These are phyloP conservation scores for Ibycter americanus DNA, from an alignment of 2,797 vertebrate species.

Conservation along the genomic window DNA sequence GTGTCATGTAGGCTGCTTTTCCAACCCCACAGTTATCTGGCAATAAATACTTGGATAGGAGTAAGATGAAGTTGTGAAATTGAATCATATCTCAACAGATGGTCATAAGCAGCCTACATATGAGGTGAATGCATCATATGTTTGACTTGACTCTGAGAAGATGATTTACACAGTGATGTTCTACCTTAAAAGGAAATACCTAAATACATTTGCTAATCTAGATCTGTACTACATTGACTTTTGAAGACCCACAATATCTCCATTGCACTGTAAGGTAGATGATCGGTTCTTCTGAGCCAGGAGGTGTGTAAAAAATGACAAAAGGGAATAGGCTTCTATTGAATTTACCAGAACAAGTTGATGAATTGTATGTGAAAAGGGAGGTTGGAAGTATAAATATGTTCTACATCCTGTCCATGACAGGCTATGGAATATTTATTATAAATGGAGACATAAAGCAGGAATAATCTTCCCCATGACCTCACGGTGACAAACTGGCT, in stretches of 20 bases:
- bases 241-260: background rate
- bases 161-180: background rate
- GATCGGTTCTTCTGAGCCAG: constrained; percentile 2
- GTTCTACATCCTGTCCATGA: constrained; percentile 49
- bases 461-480: constrained; percentile 63
- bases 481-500: constrained; percentile 62
- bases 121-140: background rate
- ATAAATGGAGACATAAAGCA: constrained; percentile 60
- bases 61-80: constrained; percentile 20
- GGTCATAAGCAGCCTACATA: background rate
- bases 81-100: constrained; percentile 4
- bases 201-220: constrained; percentile 26
- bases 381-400: constrained; percentile 41
- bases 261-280: background rate
- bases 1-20: background rate
- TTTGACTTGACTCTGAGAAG: background rate
- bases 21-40: background rate
- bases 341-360: constrained; percentile 34
- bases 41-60: background rate
- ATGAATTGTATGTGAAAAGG: constrained; percentile 52
- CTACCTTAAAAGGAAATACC: constrained; percentile 14
- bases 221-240: background rate
- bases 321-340: constrained; percentile 9
- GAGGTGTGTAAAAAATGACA: background rate
- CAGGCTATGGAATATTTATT: constrained; percentile 61